Conservation (phyloP, 2,888 invertebrate species). For the Tuta absoluta region DNA sequence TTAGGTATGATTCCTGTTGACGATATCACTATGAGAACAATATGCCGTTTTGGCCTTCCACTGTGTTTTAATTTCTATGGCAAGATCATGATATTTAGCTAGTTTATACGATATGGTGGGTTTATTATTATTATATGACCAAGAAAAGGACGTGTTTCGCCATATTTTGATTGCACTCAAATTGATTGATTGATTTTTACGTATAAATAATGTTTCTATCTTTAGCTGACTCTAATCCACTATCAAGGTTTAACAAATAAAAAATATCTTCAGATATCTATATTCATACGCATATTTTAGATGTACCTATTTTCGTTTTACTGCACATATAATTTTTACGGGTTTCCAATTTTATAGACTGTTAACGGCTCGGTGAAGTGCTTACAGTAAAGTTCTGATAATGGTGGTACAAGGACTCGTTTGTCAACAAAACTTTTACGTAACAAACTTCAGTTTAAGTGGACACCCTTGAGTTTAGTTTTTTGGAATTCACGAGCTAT, state of each 20-base stretch:
- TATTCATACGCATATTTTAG: not conserved
- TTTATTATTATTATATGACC: too few species aligned
- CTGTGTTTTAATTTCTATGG: too few species aligned
- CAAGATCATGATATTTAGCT: too few species aligned
- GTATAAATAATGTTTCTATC: not conserved
- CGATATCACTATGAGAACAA: too few species aligned
- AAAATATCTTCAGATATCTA: not conserved
- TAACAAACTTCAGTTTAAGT: too few species aligned
- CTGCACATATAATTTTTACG: conserved; percentile 4
- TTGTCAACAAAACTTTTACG: not conserved
- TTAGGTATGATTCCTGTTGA: too few species aligned
- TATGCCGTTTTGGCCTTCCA: too few species aligned
- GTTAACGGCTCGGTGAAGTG: conserved; percentile 14
- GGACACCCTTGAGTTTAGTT: too few species aligned
- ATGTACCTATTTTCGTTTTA: conserved; percentile 13
- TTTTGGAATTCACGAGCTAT: too few species aligned
- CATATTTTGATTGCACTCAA: not conserved
- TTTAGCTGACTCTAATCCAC: not conserved
- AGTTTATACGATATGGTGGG: too few species aligned
- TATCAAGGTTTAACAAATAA: not conserved
- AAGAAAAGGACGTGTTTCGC: not conserved
- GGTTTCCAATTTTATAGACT: conserved; percentile 10
- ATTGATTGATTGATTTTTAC: not conserved
- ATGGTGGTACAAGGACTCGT: conserved; percentile 10
- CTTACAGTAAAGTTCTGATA: not conserved